Conservation (phyloP, 2,888 invertebrate species). For the Agrilus mali region DNA sequence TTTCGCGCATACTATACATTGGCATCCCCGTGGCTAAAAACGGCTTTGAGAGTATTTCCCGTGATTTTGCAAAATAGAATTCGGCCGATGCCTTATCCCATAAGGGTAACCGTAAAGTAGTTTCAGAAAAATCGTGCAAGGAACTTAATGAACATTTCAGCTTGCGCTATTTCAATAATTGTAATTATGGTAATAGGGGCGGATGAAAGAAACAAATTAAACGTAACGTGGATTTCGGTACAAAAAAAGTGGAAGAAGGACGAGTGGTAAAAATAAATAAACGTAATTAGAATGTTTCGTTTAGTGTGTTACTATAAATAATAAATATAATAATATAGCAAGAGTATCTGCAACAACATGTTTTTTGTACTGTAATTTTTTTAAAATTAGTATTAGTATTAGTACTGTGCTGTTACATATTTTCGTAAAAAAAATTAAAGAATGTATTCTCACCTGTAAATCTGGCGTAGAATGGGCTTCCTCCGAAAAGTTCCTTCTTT, state of each 20-base stretch:
- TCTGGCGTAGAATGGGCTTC: conserved; percentile 77
- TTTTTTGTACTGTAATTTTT: too few relatives aligned
- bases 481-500: conserved; percentile 79
- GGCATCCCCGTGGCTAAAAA: conserved; percentile 26
- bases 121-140: conserved; percentile 35
- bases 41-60: conserved; percentile 52
- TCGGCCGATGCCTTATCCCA: conserved; percentile 65
- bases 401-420: too few relatives aligned
- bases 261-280: conserved; percentile 14
- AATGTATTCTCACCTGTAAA: conserved; percentile 56
- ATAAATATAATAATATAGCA: too few relatives aligned
- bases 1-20: conserved; percentile 30
- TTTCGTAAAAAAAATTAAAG: background rate
- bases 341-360: too few relatives aligned
- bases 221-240: conserved; percentile 11
- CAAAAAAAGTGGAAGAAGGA: conserved; percentile 14
- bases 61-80: conserved; percentile 59
- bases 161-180: conserved; percentile 29
- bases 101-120: conserved; percentile 43
- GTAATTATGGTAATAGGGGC: conserved; percentile 10
- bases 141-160: conserved; percentile 41
- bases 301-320: too few relatives aligned
- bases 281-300: conserved; percentile 17
- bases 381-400: too few relatives aligned
- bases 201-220: conserved; percentile 13